Conservation (phyloP, 1,140 invertebrate genomes). For the Magallana gigas region DNA sequence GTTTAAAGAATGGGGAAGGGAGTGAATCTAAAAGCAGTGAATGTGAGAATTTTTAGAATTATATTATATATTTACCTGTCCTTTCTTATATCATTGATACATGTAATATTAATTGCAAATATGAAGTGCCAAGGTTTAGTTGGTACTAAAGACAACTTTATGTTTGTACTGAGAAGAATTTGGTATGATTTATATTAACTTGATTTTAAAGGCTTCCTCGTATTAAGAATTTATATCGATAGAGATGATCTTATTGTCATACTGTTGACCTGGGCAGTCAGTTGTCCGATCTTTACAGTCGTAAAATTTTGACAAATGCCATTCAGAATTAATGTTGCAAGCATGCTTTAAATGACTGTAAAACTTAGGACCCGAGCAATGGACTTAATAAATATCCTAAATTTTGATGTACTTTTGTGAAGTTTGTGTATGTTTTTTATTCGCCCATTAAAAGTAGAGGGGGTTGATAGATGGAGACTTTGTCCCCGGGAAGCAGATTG, state of each 20-base stretch:
- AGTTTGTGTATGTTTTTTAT: too few relatives aligned
- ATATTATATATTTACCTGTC: background rate
- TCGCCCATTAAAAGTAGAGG: too few relatives aligned
- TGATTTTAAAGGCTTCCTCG: background rate
- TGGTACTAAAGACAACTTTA: slow-evolving; percentile 2
- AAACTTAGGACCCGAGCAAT: too few relatives aligned
- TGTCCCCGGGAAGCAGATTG: too few relatives aligned
- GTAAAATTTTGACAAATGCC: slow-evolving; percentile 3
- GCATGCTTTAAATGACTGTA: background rate
- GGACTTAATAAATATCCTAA: too few relatives aligned
- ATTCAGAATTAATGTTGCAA: background rate
- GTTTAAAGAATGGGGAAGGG: too few relatives aligned
- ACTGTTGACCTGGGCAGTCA: background rate
- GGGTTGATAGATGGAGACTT: too few relatives aligned
- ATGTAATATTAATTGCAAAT: slow-evolving; percentile 6
- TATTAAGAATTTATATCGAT: background rate
- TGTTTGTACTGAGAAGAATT: background rate
- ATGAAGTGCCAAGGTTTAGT: background rate
- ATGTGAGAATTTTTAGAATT: too few relatives aligned
- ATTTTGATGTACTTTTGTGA: too few relatives aligned
- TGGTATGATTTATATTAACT: background rate
- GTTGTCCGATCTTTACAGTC: background rate
- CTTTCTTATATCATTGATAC: background rate
- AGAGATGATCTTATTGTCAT: background rate
- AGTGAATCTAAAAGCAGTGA: too few relatives aligned